phyloP scores from a whole-genome alignment of 2,888 invertebrate species.

The Drosophila anomalata region DNA sequence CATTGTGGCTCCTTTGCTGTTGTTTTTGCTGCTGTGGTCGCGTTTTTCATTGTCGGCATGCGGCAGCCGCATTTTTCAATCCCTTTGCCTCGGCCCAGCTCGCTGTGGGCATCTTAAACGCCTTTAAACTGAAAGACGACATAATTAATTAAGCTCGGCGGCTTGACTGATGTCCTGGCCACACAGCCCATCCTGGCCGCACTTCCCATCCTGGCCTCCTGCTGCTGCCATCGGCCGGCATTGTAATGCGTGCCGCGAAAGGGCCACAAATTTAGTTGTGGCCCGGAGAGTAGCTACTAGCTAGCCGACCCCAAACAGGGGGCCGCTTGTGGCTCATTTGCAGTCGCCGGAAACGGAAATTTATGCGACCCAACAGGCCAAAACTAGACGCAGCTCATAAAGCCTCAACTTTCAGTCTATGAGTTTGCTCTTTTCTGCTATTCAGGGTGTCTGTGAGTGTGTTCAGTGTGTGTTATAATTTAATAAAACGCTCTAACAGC shows the following conservation, averaged over 20 bases:
- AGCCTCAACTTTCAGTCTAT: constrained; percentile 43
- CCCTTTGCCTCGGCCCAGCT: constrained; percentile 18
- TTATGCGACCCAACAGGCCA: constrained; percentile 65
- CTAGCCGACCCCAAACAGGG: constrained; percentile 44
- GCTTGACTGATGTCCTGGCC: constrained; percentile 69
- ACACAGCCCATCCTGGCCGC: constrained; percentile 1
- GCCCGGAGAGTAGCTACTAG: constrained; percentile 33
- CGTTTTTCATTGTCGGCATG: constrained; percentile 80
- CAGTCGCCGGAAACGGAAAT: constrained; percentile 63
- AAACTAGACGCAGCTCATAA: constrained; percentile 49
- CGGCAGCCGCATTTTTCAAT: constrained; percentile 78
- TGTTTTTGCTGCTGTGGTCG: constrained; percentile 65
- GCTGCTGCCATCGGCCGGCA: constrained; percentile 33
- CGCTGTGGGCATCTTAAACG: constrained; percentile 63
- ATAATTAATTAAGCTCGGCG: constrained; percentile 77
- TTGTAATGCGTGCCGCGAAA: constrained; percentile 72
- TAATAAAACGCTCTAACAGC: constrained; percentile 76
- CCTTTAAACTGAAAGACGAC: constrained; percentile 79
- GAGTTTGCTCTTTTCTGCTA: constrained; percentile 9
- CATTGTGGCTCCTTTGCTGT: constrained; percentile 55
- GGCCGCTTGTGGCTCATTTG: constrained; percentile 67
- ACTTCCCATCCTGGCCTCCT: constrained; percentile 11
- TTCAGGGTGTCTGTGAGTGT: background rate
- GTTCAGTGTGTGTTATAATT: constrained; percentile 55
- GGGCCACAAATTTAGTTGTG: constrained; percentile 59